These are phyloP conservation scores for Strigamia maritima DNA, from an alignment of 2,888 invertebrate species.

Conservation along the genomic window DNA sequence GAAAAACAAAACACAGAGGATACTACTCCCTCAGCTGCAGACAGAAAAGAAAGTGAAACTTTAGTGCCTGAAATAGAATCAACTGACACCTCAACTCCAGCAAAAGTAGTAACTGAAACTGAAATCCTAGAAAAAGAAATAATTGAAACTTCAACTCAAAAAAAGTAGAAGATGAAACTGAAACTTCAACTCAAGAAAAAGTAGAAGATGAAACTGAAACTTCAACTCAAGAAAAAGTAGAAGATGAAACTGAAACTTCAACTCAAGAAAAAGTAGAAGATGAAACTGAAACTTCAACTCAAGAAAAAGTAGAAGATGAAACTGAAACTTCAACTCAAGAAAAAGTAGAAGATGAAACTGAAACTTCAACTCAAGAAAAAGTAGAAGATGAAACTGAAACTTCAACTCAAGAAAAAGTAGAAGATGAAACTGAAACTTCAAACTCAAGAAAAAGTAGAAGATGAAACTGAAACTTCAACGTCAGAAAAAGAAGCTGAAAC, in stretches of 20 bases:
- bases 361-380: not conserved
- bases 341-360: not conserved
- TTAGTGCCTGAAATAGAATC: not conserved
- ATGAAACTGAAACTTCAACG: not conserved
- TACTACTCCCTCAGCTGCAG: not conserved
- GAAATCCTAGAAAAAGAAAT: not conserved
- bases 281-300: not conserved
- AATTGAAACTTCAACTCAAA: not conserved
- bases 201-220: not conserved
- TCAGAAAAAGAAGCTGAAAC: not conserved
- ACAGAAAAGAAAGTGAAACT: not conserved
- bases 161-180: not conserved
- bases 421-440: not conserved
- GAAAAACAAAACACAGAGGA: not conserved
- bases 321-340: not conserved
- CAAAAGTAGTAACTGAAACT: not conserved
- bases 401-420: not conserved
- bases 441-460: not conserved
- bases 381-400: not conserved
- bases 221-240: too few species aligned
- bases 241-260: not conserved
- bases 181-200: not conserved
- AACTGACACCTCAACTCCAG: not conserved
- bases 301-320: not conserved
- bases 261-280: not conserved